Evolutionary conservation across 2,888 invertebrate species (phyloP).

Genomic region (Brachypalpus laphriformis): DNA sequence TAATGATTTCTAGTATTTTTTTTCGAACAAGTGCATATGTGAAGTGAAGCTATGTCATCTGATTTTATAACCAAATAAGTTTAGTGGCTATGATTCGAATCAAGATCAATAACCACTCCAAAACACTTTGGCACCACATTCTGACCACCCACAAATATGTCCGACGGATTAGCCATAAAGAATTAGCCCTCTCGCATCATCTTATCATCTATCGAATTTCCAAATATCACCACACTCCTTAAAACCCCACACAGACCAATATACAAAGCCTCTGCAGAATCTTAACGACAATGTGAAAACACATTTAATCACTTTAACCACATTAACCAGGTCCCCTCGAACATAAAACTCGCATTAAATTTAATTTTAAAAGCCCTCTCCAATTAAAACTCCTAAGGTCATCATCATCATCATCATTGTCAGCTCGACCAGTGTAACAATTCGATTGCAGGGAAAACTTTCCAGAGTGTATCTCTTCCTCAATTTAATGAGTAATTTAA

Average conservation of each 20-base stretch:
- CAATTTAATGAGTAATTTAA: slow-evolving; percentile 16
- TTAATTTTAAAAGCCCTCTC: slow-evolving; percentile 35
- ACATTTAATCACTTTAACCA: slow-evolving; percentile 47
- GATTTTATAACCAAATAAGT: too few relatives aligned
- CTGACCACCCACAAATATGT: not conserved
- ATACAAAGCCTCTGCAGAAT: not conserved
- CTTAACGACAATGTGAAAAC: slow-evolving; percentile 40
- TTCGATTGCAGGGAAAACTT: not conserved
- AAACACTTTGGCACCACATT: too few relatives aligned
- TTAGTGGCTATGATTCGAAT: too few relatives aligned
- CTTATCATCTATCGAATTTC: not conserved
- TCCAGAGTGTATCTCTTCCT: not conserved
- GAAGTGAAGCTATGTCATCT: too few relatives aligned
- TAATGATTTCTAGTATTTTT: too few relatives aligned
- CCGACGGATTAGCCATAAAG: not conserved
- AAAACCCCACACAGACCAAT: not conserved
- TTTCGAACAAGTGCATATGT: too few relatives aligned
- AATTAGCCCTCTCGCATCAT: not conserved
- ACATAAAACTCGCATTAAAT: slow-evolving; percentile 48
- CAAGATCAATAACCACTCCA: too few relatives aligned
- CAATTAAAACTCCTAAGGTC: not conserved
- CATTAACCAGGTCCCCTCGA: slow-evolving; percentile 18
- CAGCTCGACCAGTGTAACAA: not conserved
- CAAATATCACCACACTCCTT: not conserved
- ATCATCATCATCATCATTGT: not conserved